Conservation (phyloP, 2,797 vertebrate species). For the Tiaroga cobitis region DNA sequence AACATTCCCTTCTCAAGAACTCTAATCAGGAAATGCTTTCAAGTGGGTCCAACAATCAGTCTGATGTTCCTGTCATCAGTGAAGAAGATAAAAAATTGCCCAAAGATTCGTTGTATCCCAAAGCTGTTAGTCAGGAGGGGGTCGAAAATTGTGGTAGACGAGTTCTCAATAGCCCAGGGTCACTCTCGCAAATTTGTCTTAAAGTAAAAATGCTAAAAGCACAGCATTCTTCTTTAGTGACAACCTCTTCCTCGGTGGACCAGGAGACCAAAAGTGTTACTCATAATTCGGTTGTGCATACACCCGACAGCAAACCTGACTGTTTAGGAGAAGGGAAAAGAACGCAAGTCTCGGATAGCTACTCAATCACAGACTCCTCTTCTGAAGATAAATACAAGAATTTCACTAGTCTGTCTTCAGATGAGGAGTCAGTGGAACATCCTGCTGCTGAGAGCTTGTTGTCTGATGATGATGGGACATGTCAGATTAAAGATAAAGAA, state of each 20-base stretch:
- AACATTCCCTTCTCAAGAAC: not conserved
- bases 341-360: not conserved
- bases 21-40: not conserved
- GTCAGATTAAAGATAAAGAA: constrained; percentile 13
- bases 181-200: constrained; percentile 10
- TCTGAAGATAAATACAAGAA: constrained; percentile 16
- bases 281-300: not conserved
- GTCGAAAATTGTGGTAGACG: not conserved
- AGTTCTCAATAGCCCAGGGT: not conserved
- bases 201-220: constrained; percentile 18
- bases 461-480: constrained; percentile 16
- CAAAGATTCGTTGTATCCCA: not conserved
- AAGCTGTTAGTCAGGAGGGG: not conserved
- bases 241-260: not conserved
- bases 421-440: constrained; percentile 35
- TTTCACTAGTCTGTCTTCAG: not conserved
- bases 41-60: not conserved
- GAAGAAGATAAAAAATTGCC: not conserved
- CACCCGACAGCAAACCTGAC: not conserved
- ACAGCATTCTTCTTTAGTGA: not conserved
- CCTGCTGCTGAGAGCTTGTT: not conserved
- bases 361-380: not conserved
- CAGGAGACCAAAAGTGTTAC: not conserved
- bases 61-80: not conserved
- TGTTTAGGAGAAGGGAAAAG: not conserved